These are phyloP conservation scores for Thalpophila matura DNA, from an alignment of 2,888 invertebrate species.

Conservation along the genomic window DNA sequence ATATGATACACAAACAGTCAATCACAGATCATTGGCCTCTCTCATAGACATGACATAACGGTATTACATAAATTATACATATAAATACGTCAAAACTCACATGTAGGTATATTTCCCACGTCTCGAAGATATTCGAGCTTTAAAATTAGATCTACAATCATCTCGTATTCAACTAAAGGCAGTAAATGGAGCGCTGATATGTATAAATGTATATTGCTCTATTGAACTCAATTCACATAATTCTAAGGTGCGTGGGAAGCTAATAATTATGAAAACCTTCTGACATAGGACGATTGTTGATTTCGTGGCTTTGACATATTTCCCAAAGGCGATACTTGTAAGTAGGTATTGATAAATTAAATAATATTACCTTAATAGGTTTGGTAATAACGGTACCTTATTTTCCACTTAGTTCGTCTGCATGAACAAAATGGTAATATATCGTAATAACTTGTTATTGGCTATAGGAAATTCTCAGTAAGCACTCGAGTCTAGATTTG, in stretches of 20 bases:
- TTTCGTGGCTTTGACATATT: slow-evolving; percentile 2
- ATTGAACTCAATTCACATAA: slow-evolving; percentile 17
- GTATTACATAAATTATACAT: slow-evolving; percentile 6
- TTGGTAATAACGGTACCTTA: no score
- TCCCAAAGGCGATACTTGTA: not conserved
- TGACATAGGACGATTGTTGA: not conserved
- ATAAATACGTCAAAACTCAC: slow-evolving; percentile 10
- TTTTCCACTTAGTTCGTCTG: no score
- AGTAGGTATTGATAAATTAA: no score
- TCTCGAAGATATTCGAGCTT: slow-evolving; percentile 5
- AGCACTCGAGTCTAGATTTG: no score
- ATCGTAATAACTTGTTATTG: no score
- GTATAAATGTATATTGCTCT: slow-evolving; percentile 7
- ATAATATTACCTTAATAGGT: no score
- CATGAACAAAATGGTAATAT: no score
- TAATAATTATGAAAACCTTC: not conserved
- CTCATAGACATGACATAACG: not conserved
- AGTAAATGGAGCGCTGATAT: slow-evolving; percentile 13
- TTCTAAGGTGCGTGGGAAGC: slow-evolving; percentile 14
- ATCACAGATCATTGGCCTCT: slow-evolving; percentile 9
- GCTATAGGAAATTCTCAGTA: no score
- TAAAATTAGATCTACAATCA: slow-evolving; percentile 29
- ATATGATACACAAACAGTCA: slow-evolving; percentile 4
- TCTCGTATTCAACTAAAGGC: slow-evolving; percentile 7
- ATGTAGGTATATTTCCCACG: slow-evolving; percentile 1